These are phyloP conservation scores for Parapsyche elsis DNA, from an alignment of 1,140 invertebrate species.

Conservation along the genomic window DNA sequence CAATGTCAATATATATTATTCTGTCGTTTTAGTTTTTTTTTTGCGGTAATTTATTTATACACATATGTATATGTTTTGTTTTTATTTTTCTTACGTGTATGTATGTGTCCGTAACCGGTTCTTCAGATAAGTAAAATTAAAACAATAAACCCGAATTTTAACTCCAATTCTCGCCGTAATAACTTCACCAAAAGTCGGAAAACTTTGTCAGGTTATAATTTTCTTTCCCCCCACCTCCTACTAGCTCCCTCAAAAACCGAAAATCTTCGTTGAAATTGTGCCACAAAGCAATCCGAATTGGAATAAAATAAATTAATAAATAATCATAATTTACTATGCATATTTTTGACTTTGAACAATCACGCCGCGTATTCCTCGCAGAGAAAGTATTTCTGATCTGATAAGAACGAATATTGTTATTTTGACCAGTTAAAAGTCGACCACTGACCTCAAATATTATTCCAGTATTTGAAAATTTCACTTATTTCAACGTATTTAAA, in stretches of 20 bases:
- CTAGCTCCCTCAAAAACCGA: not conserved
- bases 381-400: too few relatives aligned
- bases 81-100: not conserved
- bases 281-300: not conserved
- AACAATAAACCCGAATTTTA: constrained; percentile 30
- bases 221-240: not conserved
- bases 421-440: too few relatives aligned
- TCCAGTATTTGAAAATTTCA: too few relatives aligned
- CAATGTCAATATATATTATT: too few relatives aligned
- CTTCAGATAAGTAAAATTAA: constrained; percentile 26
- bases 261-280: not conserved
- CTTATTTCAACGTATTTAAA: too few relatives aligned
- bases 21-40: too few relatives aligned
- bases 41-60: not conserved
- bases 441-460: too few relatives aligned
- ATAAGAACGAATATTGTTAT: too few relatives aligned
- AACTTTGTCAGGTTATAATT: constrained; percentile 14
- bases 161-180: constrained; percentile 27
- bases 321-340: constrained; percentile 9
- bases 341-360: not conserved
- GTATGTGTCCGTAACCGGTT: not conserved
- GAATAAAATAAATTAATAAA: constrained; percentile 6
- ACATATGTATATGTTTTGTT: not conserved
- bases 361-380: not conserved
- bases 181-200: constrained; percentile 20